Conservation (phyloP, 1,140 invertebrate species). For the Acromyrmex charruanus region DNA sequence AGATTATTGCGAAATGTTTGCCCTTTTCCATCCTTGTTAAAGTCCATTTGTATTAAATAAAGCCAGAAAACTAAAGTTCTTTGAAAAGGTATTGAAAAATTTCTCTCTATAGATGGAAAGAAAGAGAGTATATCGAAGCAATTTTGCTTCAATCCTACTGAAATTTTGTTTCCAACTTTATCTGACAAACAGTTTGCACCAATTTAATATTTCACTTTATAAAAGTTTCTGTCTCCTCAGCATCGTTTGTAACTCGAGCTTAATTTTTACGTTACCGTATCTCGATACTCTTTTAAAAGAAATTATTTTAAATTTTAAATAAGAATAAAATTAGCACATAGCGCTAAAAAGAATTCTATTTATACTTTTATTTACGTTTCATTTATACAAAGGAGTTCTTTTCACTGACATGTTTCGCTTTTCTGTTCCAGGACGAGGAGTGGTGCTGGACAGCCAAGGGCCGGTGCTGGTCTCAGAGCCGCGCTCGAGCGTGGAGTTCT, state of each 20-base stretch:
- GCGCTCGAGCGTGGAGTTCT: slow-evolving; percentile 93
- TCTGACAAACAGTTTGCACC: neutral
- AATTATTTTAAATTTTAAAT: neutral
- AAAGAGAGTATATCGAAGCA: neutral
- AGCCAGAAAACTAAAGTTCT: neutral
- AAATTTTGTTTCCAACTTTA: slow-evolving; percentile 1
- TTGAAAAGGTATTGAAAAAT: neutral
- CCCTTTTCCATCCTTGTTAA: no score
- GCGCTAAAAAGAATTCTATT: neutral
- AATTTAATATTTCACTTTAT: neutral
- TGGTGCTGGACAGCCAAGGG: slow-evolving; percentile 91
- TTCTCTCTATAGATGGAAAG: neutral
- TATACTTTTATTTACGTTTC: neutral
- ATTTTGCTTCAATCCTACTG: neutral
- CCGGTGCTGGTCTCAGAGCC: slow-evolving; percentile 93
- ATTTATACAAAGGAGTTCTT: neutral
- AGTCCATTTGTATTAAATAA: slow-evolving; percentile 5
- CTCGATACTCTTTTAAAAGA: neutral
- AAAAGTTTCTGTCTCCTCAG: neutral
- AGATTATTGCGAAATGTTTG: neutral
- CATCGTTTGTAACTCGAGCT: neutral
- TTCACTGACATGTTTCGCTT: neutral
- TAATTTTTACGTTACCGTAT: neutral
- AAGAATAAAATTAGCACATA: neutral
- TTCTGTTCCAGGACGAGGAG: slow-evolving; percentile 85